Evolutionary conservation across 2,113 vertebrate species (phyloP), one percentile per base, ranked within the genome.

Genomic region (Talpa occidentalis): DNA sequence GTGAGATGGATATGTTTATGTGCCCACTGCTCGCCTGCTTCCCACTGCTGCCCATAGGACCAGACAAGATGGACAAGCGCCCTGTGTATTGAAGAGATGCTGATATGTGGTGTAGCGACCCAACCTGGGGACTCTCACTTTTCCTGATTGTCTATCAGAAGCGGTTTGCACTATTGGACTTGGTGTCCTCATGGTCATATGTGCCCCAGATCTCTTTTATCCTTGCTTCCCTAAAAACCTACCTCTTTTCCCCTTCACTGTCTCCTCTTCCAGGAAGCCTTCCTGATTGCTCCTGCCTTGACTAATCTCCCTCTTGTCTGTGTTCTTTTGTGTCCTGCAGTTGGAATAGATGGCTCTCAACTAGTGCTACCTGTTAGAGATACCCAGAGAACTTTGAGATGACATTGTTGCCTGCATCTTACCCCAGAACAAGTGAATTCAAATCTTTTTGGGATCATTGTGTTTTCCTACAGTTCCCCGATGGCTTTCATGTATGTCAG

Each of bases 1-100:
- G 30, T 15, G 52, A 95, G 86, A 93, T 93, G 77, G 94, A 81
- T 93, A 73, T 92, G 92, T 95, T 96, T 92, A 92, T 82, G 67
- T 74, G 92, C 95, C 44, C 26, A 32, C 35, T 73, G 87, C 78
- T 67, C 93, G 44, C 79, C 86, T 54, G 67, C 40, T 60, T 90
- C 54, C 44, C n/a, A 22, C 30, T 28, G 21, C 73, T 62, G 76
- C 56, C 56, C 73, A 94, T 88, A 77, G 26, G 47, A 37, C 28
- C 76, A 79, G 82, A 69, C 47, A 74, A 72, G 30, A 28, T 62
- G n/a, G 32, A 44, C 72, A 89, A 62, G 26, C 14, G n/a, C 22
- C 12, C 49, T 60, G 17, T 26, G 2, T 66, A 56, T 19, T 12
- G n/a, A 77, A 72, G 26, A 7, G 21, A 59, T 26, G 1, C 62